These are phyloP conservation scores for Bombycilla garrulus DNA, from an alignment of 2,113 vertebrate species.

Conservation along the genomic window DNA sequence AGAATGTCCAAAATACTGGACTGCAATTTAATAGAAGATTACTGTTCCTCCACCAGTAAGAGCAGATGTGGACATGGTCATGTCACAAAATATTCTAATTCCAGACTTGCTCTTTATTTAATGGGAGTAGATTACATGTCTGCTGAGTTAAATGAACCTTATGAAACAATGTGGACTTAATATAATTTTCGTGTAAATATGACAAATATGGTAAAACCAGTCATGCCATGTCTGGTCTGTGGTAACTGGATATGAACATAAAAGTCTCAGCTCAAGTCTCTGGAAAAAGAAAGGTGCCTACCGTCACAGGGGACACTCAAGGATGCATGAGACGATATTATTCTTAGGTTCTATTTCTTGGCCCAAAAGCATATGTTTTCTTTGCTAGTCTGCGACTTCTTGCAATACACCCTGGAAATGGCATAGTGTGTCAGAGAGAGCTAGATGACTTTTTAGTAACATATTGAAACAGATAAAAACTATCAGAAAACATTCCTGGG, in stretches of 20 bases:
- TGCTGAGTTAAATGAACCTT: background rate
- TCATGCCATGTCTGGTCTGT: background rate
- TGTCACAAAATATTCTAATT: background rate
- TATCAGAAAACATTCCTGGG: background rate
- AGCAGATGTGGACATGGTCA: background rate
- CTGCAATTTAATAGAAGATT: background rate
- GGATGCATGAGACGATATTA: background rate
- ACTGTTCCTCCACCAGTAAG: background rate
- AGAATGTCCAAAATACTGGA: background rate
- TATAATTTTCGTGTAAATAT: background rate
- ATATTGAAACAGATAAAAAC: background rate
- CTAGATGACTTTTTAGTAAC: background rate
- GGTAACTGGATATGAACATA: background rate
- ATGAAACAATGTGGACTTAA: background rate
- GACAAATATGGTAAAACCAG: background rate
- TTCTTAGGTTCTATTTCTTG: background rate
- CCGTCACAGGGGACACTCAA: background rate
- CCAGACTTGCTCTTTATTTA: background rate
- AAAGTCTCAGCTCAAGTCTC: background rate
- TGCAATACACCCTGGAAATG: background rate
- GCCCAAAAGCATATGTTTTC: background rate
- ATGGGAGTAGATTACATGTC: background rate
- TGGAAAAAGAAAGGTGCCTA: background rate
- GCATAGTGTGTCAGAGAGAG: background rate
- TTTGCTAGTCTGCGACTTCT: background rate